Conservation (phyloP, 2,113 vertebrate species). For the Siniperca knerii region DNA sequence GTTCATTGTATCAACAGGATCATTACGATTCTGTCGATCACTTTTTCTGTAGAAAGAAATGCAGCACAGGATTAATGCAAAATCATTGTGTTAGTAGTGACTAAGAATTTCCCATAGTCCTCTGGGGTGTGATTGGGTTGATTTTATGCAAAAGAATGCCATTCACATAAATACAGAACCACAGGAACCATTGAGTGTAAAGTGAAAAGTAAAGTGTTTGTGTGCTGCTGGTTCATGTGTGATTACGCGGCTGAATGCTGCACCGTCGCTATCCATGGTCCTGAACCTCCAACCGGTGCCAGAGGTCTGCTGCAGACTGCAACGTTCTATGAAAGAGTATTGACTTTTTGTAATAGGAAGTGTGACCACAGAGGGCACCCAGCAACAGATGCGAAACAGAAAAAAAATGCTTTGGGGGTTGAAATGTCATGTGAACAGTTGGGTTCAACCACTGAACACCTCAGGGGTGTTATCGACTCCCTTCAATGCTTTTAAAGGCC, state of each 20-base stretch:
- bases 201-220: slow-evolving; percentile 19
- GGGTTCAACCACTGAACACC: slow-evolving; percentile 85
- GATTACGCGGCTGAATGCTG: slow-evolving; percentile 65
- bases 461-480: slow-evolving; percentile 83
- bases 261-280: slow-evolving; percentile 79
- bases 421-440: slow-evolving; percentile 85
- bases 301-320: slow-evolving; percentile 73
- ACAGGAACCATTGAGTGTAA: slow-evolving; percentile 17
- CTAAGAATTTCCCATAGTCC: background rate
- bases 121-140: slow-evolving; percentile 33
- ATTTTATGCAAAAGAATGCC: slow-evolving; percentile 36
- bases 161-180: slow-evolving; percentile 22
- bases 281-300: slow-evolving; percentile 74
- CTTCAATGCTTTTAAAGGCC: slow-evolving; percentile 82
- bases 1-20: background rate
- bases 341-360: slow-evolving; percentile 81
- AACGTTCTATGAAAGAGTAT: slow-evolving; percentile 77
- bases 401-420: slow-evolving; percentile 77
- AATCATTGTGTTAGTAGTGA: background rate
- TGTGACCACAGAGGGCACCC: slow-evolving; percentile 77
- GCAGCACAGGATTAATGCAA: slow-evolving; percentile 3
- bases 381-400: slow-evolving; percentile 73
- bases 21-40: background rate
- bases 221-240: slow-evolving; percentile 53
- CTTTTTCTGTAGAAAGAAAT: slow-evolving; percentile 15